phyloP scores from a whole-genome alignment of 2,113 vertebrate genomes.

The Morone chrysops region DNA sequence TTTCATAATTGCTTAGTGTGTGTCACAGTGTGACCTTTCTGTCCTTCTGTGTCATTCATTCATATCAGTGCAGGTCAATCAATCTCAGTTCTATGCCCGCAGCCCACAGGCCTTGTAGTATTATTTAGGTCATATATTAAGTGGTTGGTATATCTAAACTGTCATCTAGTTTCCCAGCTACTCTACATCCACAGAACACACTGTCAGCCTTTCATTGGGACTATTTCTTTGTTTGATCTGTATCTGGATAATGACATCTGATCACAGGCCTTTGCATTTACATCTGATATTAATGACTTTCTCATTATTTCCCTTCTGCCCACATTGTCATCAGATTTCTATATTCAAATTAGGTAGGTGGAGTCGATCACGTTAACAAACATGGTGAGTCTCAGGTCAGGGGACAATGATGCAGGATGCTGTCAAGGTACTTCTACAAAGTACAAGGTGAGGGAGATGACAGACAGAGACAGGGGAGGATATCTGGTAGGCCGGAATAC shows the following conservation, averaged over 20 bases:
- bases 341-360: not conserved
- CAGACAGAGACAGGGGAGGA: no score
- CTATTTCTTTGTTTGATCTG: no score
- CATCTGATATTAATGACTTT: not conserved
- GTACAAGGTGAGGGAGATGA: not conserved
- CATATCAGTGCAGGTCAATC: not conserved
- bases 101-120: not conserved
- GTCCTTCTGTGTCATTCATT: slow-evolving; percentile 12
- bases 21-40: slow-evolving; percentile 18
- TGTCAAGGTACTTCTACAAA: not conserved
- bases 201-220: no score
- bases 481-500: no score
- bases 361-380: not conserved
- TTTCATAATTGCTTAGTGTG: slow-evolving; percentile 20
- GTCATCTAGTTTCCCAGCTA: no score
- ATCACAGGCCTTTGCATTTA: not conserved
- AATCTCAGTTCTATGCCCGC: not conserved
- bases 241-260: not conserved
- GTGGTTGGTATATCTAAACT: not conserved
- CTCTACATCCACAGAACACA: no score
- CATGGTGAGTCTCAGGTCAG: not conserved
- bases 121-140: not conserved
- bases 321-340: not conserved
- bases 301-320: not conserved
- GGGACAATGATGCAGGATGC: not conserved